Evolutionary conservation across 2,797 vertebrate species (phyloP), one percentile per base, ranked within the genome.

Genomic region (Sebastes cheni): DNA sequence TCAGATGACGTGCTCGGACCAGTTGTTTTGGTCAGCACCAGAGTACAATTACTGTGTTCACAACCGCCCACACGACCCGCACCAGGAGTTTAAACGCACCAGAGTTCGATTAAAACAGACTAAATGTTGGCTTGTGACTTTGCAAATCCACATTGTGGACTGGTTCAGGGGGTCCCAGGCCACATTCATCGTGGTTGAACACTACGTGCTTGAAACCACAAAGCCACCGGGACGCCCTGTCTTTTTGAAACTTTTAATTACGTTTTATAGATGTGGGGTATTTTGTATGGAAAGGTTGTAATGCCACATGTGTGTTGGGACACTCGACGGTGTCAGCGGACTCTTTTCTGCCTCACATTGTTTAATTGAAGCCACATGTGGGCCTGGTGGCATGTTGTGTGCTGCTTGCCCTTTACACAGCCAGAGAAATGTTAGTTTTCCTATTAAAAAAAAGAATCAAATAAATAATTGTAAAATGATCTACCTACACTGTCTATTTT

Each of bases 221-320:
- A 62, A 32, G 23, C 71, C 71, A 30, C 25, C 32, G 71, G 46
- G 79, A 80, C 2, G 0, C 13, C 13, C 16, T 18, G 78, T 70
- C 29, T 30, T 60, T 71, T 54, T 66, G 7, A 66, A 29, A 39
- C 30, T 30, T 74, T 78, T 59, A 68, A 77, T 82, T 34, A 32
- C 11, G 4, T 36, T 13, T 76, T 54, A 16, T 20, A 29, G 62
- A 73, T 46, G 18, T 14, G 25, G 13, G 32, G 4, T 69, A 13
- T 55, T 66, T 70, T 61, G 54, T 70, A 66, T 56, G 34, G 60
- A 55, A 34, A 25, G 27, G 66, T 18, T 39, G 30, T 46, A 55
- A 55, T 61, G 29, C 46, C 58, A 56, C 18, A 16, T 39, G 58
- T 71, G 23, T 64, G 18, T 18, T 59, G 67, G 32, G 67, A 58